Evolutionary conservation across 2,888 invertebrate genomes (phyloP).

Genomic region (Operophtera brumata): DNA sequence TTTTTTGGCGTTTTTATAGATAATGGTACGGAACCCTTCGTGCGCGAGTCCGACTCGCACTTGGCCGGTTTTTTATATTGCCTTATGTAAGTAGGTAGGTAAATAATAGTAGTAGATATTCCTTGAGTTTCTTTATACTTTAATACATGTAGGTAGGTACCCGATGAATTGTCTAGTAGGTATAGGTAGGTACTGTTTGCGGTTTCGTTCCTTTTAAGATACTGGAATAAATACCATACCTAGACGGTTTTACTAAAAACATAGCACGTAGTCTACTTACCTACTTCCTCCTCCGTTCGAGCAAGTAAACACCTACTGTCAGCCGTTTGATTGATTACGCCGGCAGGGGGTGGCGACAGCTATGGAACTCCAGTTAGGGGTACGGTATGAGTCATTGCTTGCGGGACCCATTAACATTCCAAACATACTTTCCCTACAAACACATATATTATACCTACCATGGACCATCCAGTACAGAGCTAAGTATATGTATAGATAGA

Average conservation of each 20-base stretch:
- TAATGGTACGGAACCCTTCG: too few relatives aligned
- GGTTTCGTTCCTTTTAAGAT: not conserved
- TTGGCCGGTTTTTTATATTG: too few relatives aligned
- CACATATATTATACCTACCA: not conserved
- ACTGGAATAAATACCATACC: not conserved
- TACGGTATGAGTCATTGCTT: constrained; percentile 23
- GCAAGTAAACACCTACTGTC: not conserved
- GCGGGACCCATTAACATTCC: constrained; percentile 18
- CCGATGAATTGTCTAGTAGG: too few relatives aligned
- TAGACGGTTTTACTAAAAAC: not conserved
- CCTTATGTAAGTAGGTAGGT: too few relatives aligned
- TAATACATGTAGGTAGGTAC: too few relatives aligned
- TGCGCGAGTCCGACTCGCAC: too few relatives aligned
- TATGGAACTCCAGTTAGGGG: constrained; percentile 28
- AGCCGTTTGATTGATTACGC: constrained; percentile 39
- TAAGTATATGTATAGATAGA: too few relatives aligned
- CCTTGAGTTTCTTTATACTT: too few relatives aligned
- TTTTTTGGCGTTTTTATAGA: too few relatives aligned
- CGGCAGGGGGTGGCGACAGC: constrained; percentile 39
- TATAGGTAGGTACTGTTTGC: too few relatives aligned
- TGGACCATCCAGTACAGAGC: not conserved
- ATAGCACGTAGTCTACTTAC: too few relatives aligned
- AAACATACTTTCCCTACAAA: not conserved
- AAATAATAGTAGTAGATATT: too few relatives aligned
- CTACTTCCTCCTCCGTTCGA: not conserved